Conservation (phyloP, 1,140 invertebrate species). For the Aphelenchoides besseyi region DNA sequence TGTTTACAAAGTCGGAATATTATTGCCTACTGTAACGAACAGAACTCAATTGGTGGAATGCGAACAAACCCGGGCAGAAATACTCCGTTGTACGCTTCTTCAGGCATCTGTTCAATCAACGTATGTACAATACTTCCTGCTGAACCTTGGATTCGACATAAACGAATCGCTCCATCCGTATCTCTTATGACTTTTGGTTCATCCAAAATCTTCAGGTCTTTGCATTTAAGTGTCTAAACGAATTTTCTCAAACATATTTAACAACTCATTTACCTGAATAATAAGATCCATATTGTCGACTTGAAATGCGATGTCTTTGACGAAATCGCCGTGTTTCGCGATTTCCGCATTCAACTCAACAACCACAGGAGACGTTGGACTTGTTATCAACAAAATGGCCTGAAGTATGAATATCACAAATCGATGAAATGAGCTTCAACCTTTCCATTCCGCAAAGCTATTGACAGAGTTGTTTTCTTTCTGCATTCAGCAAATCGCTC, state of each 20-base stretch:
- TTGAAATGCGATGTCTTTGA: constrained; percentile 87
- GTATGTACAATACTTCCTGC: constrained; percentile 88
- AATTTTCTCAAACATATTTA: constrained; percentile 23
- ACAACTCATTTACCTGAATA: constrained; percentile 70
- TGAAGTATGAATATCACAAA: constrained; percentile 72
- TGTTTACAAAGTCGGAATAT: constrained; percentile 15
- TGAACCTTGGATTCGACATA: constrained; percentile 78
- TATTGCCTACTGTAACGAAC: constrained; percentile 35
- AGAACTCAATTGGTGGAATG: constrained; percentile 34
- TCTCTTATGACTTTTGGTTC: constrained; percentile 86
- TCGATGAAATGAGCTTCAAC: constrained; percentile 72
- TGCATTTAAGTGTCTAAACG: constrained; percentile 61
- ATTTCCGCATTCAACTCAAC: constrained; percentile 74
- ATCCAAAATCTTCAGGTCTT: constrained; percentile 76
- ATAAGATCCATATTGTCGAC: constrained; percentile 89
- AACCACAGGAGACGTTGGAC: constrained; percentile 80
- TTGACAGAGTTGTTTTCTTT: constrained; percentile 78
- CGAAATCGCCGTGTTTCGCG: constrained; percentile 86
- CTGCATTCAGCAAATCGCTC: constrained; percentile 84
- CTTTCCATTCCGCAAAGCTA: constrained; percentile 86
- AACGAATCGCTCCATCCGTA: constrained; percentile 75
- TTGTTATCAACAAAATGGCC: constrained; percentile 86
- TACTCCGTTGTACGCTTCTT: constrained; percentile 73
- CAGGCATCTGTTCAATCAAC: constrained; percentile 76
- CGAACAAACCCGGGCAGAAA: constrained; percentile 73